Evolutionary conservation across 2,113 vertebrate species (phyloP).

Genomic region (Trichomycterus rosablanca): DNA sequence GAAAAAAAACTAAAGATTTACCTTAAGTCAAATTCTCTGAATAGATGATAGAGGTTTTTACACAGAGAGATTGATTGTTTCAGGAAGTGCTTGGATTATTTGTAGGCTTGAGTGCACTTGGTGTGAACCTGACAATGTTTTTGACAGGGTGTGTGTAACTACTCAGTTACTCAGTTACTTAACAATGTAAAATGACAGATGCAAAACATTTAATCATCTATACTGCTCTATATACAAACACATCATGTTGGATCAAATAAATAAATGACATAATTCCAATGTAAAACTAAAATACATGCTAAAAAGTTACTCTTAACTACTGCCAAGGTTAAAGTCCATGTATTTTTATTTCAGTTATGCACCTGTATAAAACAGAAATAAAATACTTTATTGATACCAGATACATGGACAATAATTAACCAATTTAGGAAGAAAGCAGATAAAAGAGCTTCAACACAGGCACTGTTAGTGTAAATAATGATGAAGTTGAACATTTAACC

Average conservation of each 20-base stretch:
- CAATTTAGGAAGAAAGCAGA: no score
- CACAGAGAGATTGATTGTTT: no score
- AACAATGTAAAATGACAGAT: neutral
- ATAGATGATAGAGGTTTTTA: neutral
- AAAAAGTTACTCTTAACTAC: neutral
- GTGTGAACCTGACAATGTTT: neutral
- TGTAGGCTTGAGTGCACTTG: neutral
- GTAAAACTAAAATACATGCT: neutral
- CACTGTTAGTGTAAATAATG: no score
- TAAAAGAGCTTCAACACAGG: no score
- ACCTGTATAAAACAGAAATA: neutral
- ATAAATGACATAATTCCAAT: neutral
- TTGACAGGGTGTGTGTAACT: no score
- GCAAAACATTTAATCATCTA: neutral
- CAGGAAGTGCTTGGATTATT: neutral
- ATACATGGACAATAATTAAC: no score
- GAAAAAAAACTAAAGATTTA: neutral
- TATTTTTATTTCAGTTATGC: neutral
- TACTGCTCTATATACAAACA: neutral
- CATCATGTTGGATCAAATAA: neutral
- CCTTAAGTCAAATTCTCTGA: neutral
- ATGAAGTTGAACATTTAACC: no score
- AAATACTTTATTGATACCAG: no score
- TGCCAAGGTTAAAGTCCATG: neutral
- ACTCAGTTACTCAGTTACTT: no score